Evolutionary conservation across 1,140 invertebrate species (phyloP).

Genomic region (Augochlora pura): DNA sequence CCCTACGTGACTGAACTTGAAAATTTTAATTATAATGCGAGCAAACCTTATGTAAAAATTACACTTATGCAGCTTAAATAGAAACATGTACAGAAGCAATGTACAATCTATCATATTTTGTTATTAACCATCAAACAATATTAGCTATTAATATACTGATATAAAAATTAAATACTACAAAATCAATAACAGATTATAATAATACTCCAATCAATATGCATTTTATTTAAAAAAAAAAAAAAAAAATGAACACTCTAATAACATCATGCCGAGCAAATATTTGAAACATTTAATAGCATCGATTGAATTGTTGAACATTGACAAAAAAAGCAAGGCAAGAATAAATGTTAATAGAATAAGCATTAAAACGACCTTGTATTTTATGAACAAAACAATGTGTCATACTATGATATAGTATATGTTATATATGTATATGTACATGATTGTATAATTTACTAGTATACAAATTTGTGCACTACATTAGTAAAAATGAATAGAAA

Average conservation of each 20-base stretch:
- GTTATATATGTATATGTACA: background rate
- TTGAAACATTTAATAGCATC: slow-evolving; percentile 28
- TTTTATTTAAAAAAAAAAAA: slow-evolving; percentile 4
- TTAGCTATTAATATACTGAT: slow-evolving; percentile 21
- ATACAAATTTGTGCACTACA: slow-evolving; percentile 35
- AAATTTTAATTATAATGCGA: slow-evolving; percentile 26
- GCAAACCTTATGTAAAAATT: slow-evolving; percentile 24
- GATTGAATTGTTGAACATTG: slow-evolving; percentile 17
- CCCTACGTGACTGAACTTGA: slow-evolving; percentile 35
- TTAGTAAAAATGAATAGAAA: slow-evolving; percentile 34
- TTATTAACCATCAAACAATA: slow-evolving; percentile 12
- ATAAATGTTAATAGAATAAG: slow-evolving; percentile 47
- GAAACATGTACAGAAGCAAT: slow-evolving; percentile 25
- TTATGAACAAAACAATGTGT: slow-evolving; percentile 24
- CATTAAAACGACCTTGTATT: slow-evolving; percentile 22
- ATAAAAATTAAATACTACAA: slow-evolving; percentile 1
- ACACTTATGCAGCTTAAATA: slow-evolving; percentile 13
- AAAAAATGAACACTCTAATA: slow-evolving; percentile 32
- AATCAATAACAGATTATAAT: slow-evolving; percentile 12
- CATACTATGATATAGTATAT: slow-evolving; percentile 28
- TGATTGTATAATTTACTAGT: slow-evolving; percentile 14
- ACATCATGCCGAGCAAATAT: slow-evolving; percentile 42
- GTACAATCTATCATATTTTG: slow-evolving; percentile 1
- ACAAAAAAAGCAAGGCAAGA: slow-evolving; percentile 39
- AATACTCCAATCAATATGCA: slow-evolving; percentile 5